Evolutionary conservation across 2,888 invertebrate genomes (phyloP), one percentile per base, ranked within the genome.

Genomic region (Perdita meconis): DNA sequence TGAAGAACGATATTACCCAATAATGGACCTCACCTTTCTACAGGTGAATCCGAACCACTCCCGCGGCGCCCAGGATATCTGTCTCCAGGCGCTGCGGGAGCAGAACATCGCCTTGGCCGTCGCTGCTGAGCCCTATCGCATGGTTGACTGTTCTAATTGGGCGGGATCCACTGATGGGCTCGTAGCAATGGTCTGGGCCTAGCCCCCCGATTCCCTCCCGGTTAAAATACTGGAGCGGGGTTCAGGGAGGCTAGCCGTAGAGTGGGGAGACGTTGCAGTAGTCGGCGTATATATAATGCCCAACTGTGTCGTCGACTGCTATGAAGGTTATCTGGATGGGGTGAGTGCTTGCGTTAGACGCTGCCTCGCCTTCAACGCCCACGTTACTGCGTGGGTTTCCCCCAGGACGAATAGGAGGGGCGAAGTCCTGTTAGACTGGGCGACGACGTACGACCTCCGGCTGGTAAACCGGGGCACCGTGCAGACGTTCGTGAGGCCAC

Each of bases 311-410:
- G 12, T 40, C 40, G 13, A 12, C 2, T 12, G 2, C 2, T 40
- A 13, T 13, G 40, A 40, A 13, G 40, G 13, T 12, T 13, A 13
- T 12, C 12, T 40, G 40, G 3, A 13, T 13, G 40, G 13, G 8
- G 13, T 40, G 40, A 13, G 13, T 12, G 40, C 40, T 0, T 40
- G 12, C 13, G 13, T 40, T 0, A 13, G 13, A 12, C 40, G 13
- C 40, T 13, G 13, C 12, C 50, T 26, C 3, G 5, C 57, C 10
- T 57, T 72, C 16, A 72, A 72, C 51, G 50, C 72, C 3, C 34
- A 66, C 8, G 44, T 66, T 0, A 24, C 36, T 13, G 47, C 24
- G 8, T 67, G 61, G 72, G 36, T 36, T 3, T 63, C 50, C 19
- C 50, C 61, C 26, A 51, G 19, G 47, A 66, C 55, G 0, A 47